These are phyloP conservation scores for Babylonia areolata DNA, from an alignment of 1,140 invertebrate species.

Conservation along the genomic window DNA sequence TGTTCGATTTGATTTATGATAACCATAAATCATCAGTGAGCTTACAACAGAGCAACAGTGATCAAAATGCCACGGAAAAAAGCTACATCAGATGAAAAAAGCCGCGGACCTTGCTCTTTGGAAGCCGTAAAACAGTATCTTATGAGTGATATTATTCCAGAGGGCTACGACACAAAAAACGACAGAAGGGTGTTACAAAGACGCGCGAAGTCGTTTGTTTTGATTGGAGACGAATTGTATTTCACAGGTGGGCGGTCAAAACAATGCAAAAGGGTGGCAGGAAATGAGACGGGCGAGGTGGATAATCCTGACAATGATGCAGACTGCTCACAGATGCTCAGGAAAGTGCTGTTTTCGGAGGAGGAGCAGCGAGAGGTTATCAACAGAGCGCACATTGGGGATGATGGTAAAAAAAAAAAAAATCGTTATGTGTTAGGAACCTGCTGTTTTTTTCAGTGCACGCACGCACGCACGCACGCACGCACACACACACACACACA, in stretches of 20 bases:
- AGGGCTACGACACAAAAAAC: background rate
- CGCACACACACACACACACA: background rate
- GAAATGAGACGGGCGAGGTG: background rate
- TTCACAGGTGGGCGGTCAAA: conserved; percentile 24
- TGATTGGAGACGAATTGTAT: conserved; percentile 30
- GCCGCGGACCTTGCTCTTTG: background rate
- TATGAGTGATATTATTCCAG: conserved; percentile 16
- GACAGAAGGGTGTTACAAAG: conserved; percentile 37
- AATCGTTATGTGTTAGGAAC: no score
- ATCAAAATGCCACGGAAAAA: background rate
- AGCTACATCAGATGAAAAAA: background rate
- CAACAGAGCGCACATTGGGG: conserved; percentile 1
- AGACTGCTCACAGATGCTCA: background rate
- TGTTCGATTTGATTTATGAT: no score
- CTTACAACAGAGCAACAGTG: no score
- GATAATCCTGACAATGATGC: background rate
- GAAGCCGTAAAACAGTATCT: conserved; percentile 28
- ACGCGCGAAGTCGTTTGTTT: conserved; percentile 35
- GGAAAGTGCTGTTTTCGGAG: conserved; percentile 8
- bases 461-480: background rate
- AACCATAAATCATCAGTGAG: no score
- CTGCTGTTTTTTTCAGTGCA: background rate
- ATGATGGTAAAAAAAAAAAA: conserved; percentile 20
- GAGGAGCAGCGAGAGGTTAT: conserved; percentile 13
- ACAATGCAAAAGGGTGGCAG: background rate